Conservation (phyloP, 2,888 invertebrate genomes). For the Latheticus oryzae region DNA sequence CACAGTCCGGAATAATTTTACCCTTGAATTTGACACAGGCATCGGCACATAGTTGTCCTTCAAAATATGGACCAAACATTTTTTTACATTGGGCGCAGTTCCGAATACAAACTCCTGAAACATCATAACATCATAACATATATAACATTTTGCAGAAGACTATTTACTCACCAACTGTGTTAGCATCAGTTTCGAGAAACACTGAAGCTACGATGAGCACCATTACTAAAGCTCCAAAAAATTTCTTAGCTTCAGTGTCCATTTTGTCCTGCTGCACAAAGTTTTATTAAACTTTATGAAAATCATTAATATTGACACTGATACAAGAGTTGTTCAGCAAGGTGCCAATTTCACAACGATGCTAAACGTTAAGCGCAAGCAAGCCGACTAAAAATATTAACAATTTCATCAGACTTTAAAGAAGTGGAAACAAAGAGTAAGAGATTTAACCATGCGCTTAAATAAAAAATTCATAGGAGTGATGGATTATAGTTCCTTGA, state of each 20-base stretch:
- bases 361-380: slow-evolving; percentile 3
- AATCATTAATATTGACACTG: slow-evolving; percentile 4
- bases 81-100: slow-evolving; percentile 92
- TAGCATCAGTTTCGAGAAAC: slow-evolving; percentile 44
- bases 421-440: slow-evolving; percentile 33
- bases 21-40: slow-evolving; percentile 86
- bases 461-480: slow-evolving; percentile 25
- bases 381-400: slow-evolving; percentile 25
- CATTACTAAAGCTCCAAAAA: slow-evolving; percentile 39
- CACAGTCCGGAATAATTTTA: slow-evolving; percentile 87
- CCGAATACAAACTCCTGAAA: slow-evolving; percentile 79
- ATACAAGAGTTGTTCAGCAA: neutral
- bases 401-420: slow-evolving; percentile 35
- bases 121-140: no score
- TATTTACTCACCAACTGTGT: slow-evolving; percentile 49
- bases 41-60: slow-evolving; percentile 87
- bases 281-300: slow-evolving; percentile 10
- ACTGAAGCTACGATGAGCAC: slow-evolving; percentile 36
- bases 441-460: slow-evolving; percentile 20
- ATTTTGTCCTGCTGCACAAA: slow-evolving; percentile 40
- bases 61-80: slow-evolving; percentile 88
- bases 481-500: slow-evolving; percentile 41
- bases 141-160: slow-evolving; percentile 7
- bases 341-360: slow-evolving; percentile 16
- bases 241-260: slow-evolving; percentile 37